Evolutionary conservation across 2,113 vertebrate genomes (phyloP), one percentile per base, ranked within the genome.

Genomic region (Halichoeres trimaculatus): DNA sequence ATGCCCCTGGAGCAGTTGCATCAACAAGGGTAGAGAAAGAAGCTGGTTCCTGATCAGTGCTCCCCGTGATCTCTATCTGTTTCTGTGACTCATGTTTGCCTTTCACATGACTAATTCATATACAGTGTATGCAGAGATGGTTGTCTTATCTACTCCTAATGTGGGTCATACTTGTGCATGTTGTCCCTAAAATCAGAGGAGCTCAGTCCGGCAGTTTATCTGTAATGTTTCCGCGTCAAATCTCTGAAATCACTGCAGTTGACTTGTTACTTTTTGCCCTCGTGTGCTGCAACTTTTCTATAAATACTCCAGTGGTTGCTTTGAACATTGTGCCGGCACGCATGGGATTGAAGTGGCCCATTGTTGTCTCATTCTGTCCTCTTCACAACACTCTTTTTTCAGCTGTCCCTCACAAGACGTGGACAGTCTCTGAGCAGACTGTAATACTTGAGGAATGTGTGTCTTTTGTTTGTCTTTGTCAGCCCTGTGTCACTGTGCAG

Each of bases 1-100:
- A 93, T 92, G 89, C 81, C 88, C 88, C 87, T 85, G 40, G 0
- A 87, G 89, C 91, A 92, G 89, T 92, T 92, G 88, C 87, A 88
- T 90, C 91, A 92, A 93, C 91, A 92, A 66, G 67, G 43, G 13
- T 40, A 19, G 22, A 84, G 78, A 88, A 79, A 53, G 82, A 74
- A 81, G 73, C 64, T 30, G 22, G 59, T 30, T 48, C 26, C 48
- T 38, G 12, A 75, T 85, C 74, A 73, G 40, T 58, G 10, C 54
- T 53, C 53, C 47, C 45, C 66, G 50, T 66, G 74, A 72, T 81
- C 41, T 76, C 67, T 26, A 63, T 52, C 16, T 47, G 16, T 52
- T 48, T 45, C 14, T 5, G n/a, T 43, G 76, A 78, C 19, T 51
- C 17, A 62, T 22, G 23, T 36, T 36, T 36, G 16, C 23, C 12